Evolutionary conservation across 2,888 invertebrate genomes (phyloP).

Genomic region (Caenorhabditis zanzibari): DNA sequence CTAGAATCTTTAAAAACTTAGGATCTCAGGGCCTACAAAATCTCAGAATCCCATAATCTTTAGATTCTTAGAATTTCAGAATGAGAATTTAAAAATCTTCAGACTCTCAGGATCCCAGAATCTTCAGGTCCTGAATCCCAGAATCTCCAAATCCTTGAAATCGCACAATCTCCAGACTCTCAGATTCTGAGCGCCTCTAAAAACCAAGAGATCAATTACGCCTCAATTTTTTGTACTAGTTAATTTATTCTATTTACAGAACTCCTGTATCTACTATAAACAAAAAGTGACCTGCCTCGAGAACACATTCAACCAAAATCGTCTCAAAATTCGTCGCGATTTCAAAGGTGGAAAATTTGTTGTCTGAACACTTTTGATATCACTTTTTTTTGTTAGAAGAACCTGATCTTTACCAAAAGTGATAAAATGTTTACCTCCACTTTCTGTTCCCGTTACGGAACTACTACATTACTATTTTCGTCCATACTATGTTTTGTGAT

Average conservation of each 20-base stretch:
- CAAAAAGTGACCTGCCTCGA: constrained; percentile 69
- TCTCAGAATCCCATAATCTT: no score
- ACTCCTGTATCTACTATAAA: constrained; percentile 56
- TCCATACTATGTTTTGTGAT: constrained; percentile 8
- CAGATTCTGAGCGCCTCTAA: neutral
- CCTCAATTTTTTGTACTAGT: neutral
- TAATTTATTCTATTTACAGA: constrained; percentile 39
- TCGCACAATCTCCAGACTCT: neutral
- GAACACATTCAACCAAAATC: constrained; percentile 60
- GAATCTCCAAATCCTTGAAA: neutral
- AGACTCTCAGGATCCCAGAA: neutral
- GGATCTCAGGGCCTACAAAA: no score
- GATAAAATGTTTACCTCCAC: constrained; percentile 30
- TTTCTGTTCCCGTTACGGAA: neutral
- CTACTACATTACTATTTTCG: constrained; percentile 13
- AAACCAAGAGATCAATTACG: neutral
- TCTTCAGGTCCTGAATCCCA: neutral
- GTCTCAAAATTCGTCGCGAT: constrained; percentile 55
- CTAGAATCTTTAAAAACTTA: no score
- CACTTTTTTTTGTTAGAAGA: constrained; percentile 1
- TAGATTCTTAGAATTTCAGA: neutral
- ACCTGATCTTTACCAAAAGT: neutral
- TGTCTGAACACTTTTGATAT: constrained; percentile 17
- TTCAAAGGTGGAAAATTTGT: neutral
- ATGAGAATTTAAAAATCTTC: neutral